Percentiles rank a stretch among this genome's conserved stretches.
Conservation (phyloP, 2,888 invertebrate genomes). For the Thymelicus acteon region DNA sequence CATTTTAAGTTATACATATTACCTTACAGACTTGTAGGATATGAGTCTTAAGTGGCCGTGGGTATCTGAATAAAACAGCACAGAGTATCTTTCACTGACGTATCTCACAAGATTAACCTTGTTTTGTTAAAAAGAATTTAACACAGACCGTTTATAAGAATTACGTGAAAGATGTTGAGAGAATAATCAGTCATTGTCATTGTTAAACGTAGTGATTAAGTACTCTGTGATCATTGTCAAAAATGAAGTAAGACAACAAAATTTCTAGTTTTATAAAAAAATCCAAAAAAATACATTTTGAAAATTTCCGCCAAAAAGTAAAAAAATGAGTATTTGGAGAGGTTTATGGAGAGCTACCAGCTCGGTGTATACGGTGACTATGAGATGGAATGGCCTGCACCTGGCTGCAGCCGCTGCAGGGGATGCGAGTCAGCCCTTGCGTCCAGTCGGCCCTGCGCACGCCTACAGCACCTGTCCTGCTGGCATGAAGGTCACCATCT, state of each 20-base stretch:
- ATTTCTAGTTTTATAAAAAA: conserved; percentile 1
- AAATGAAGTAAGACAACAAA: conserved; percentile 6
- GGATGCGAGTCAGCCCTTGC: neutral
- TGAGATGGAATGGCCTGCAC: conserved; percentile 4
- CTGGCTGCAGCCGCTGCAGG: too few relatives aligned
- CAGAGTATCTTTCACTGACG: too few relatives aligned
- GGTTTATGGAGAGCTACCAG: conserved; percentile 27
- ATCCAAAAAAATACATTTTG: conserved; percentile 8
- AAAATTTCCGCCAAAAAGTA: conserved; percentile 24
- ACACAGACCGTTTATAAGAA: too few relatives aligned
- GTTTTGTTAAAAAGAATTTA: too few relatives aligned
- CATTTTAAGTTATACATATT: too few relatives aligned
- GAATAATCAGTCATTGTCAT: neutral
- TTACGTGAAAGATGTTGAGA: too few relatives aligned
- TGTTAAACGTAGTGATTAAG: too few relatives aligned
- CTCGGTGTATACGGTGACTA: neutral
- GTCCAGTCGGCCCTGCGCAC: neutral
- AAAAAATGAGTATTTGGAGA: conserved; percentile 35
- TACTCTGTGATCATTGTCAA: too few relatives aligned
- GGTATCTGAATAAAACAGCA: too few relatives aligned
- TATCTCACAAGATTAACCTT: too few relatives aligned
- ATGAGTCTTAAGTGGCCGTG: too few relatives aligned
- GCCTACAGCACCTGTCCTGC: conserved; percentile 60
- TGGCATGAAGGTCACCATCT: conserved; percentile 83
- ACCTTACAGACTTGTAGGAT: too few relatives aligned